These are phyloP conservation scores for Sylvia atricapilla DNA, from an alignment of 2,113 vertebrate genomes.

Conservation along the genomic window DNA sequence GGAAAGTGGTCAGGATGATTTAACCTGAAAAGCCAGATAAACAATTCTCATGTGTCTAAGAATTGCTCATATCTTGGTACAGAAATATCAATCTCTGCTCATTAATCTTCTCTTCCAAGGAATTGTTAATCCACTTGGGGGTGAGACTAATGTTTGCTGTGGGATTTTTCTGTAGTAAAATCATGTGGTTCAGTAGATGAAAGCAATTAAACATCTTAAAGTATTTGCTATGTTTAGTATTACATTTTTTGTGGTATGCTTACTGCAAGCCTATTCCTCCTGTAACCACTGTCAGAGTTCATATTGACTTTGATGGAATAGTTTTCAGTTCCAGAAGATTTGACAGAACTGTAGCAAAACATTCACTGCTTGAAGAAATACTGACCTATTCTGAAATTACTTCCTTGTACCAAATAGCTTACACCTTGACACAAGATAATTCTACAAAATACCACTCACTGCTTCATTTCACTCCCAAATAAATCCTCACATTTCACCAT, in stretches of 20 bases:
- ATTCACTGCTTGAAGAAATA: not conserved
- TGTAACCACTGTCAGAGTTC: not conserved
- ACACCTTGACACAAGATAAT: not conserved
- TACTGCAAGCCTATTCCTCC: not conserved
- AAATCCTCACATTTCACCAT: not conserved
- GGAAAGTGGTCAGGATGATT: not conserved
- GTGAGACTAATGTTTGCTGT: not conserved
- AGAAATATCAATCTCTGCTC: not conserved
- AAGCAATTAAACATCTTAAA: not conserved
- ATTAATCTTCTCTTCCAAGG: not conserved
- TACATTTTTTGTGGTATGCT: not conserved
- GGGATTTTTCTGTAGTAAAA: not conserved
- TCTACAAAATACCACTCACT: not conserved
- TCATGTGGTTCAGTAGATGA: not conserved
- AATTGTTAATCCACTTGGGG: not conserved
- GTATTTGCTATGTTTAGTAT: not conserved
- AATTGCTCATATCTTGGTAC: not conserved
- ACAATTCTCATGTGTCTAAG: not conserved
- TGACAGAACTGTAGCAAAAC: not conserved
- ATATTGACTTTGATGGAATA: not conserved
- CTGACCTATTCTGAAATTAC: not conserved
- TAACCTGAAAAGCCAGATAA: not conserved
- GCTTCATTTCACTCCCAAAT: not conserved
- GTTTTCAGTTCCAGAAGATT: not conserved
- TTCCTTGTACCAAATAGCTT: not conserved